Base-by-base conservation (phyloP, 2,113 vertebrate species). In the Boleophthalmus pectinirostris region DNA sequence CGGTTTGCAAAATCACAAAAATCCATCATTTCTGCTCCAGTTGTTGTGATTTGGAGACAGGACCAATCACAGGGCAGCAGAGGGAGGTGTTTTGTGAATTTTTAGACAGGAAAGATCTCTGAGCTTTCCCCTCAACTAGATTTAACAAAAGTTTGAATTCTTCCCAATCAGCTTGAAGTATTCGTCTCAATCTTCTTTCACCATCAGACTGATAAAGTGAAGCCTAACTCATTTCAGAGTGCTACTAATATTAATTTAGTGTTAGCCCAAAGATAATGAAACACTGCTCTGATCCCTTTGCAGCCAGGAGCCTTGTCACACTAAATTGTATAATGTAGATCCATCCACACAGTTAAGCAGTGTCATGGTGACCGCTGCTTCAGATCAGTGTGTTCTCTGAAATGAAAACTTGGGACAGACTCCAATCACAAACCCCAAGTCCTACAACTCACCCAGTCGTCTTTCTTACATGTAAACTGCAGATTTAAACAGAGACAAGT, bases 251-350 rank as follows among this genome's bases (percentile, higher is more conserved):
- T 54, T 20, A 54, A 11, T 54, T 7, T 54, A 6, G n/a, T 9
- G 20, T 54, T 54, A 21, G 20, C 9, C 51, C 49, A 18, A 10
- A 54, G 51, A 21, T 54, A 54, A 54, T 54, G n/a, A 54, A 54
- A 54, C 51, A 54, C 20, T 21, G 20, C 20, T 10, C 51, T 54
- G 8, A 21, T 58, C 11, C 25, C 23, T 58, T 58, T 58, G 23
- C 23, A 14, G 14, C 56, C 24, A 56, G 54, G 16, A 56, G 53
- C 54, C 60, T 33, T 66, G 75, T 86, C 71, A 80, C 69, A 3
- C 67, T 76, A 47, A 79, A 76, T 74, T 85, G 84, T 78, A 46
- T 90, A 80, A 74, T 58, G 21, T 24, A 23, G 57, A 24, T 75
- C 38, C 56, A 47, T 69, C 46, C 46, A 60, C 53, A 69, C 43